A percentile compares a stretch with the other conserved stretches of the same genome.
Conservation (phyloP, 2,113 vertebrate genomes). For the Leptocoma aspasia region DNA sequence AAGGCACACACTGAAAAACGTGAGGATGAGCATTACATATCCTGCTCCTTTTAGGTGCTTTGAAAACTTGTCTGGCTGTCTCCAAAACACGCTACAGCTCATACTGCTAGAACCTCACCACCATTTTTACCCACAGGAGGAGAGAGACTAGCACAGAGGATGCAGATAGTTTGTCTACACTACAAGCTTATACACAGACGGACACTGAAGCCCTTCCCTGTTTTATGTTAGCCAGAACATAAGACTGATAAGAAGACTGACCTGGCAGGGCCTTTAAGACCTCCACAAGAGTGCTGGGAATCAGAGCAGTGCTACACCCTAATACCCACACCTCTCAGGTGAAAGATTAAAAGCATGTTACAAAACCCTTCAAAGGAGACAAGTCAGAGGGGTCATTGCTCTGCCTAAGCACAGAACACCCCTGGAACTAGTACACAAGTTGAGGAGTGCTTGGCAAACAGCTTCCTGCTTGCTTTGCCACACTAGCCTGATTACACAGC, state of each 20-base stretch:
- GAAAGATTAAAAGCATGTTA: not conserved
- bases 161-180: not conserved
- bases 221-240: too few species aligned
- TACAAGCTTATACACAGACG: fast-evolving
- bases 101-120: not conserved
- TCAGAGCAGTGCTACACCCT: fast-evolving
- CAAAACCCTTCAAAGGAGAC: not conserved
- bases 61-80: not conserved
- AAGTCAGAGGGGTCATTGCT: not conserved
- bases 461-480: not conserved
- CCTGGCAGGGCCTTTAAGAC: not conserved
- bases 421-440: not conserved
- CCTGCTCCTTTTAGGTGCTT: not conserved
- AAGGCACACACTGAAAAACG: not conserved
- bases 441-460: not conserved
- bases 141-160: not conserved
- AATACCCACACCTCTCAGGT: fast-evolving
- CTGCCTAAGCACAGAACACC: not conserved
- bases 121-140: not conserved
- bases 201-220: not conserved
- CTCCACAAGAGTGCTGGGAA: not conserved
- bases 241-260: too few species aligned
- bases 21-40: not conserved
- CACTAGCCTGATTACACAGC: fast-evolving
- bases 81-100: not conserved